Evolutionary conservation across 2,113 vertebrate species (phyloP), one percentile per base, ranked within the genome.

Genomic region (Mobula birostris): DNA sequence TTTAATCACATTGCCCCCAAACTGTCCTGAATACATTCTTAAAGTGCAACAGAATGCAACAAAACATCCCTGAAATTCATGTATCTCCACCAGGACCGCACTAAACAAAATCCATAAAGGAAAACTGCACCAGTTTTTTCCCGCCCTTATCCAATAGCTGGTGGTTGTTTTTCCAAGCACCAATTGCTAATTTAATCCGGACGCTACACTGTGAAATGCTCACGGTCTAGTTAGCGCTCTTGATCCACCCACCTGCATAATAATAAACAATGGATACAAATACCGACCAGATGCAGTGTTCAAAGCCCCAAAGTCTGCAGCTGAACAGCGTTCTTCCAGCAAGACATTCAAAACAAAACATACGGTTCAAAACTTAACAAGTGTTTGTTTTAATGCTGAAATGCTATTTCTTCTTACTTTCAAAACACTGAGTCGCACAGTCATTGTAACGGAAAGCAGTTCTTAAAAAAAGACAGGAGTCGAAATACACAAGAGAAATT

Each of bases 231-330:
- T 93, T 76, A 74, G 21, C 91, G 36, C 32, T 74, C 32, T 29
- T 76, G 85, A 90, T 61, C n/a, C 85, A 56, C 70, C 91, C 68
- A 72, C 91, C 91, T 93, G 91, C 91, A 93, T 48, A 93, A 93
- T 56, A 19, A 93, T 56, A 93, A 93, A 93, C 91, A 93, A 56
- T 70, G 61, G 70, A 93, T 56, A 93, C 32, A 74, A 93, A 93
- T 24, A 74, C 11, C 79, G 9, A 48, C 36, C 40, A 56, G 66
- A 93, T 72, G 91, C 91, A 93, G 91, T 93, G 17, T 27, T 40
- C 66, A 92, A 15, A 68, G 40, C 68, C 68, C 74, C 68, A 7
- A 19, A 74, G 40, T 14, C 70, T 48, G 70, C 91, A 93, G 68
- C 70, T 68, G 32, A 68, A 68, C 0, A 68, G 63, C 12, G 61